Evolutionary conservation across 1,140 invertebrate species (phyloP).

Genomic region (Drosophila funebris): DNA sequence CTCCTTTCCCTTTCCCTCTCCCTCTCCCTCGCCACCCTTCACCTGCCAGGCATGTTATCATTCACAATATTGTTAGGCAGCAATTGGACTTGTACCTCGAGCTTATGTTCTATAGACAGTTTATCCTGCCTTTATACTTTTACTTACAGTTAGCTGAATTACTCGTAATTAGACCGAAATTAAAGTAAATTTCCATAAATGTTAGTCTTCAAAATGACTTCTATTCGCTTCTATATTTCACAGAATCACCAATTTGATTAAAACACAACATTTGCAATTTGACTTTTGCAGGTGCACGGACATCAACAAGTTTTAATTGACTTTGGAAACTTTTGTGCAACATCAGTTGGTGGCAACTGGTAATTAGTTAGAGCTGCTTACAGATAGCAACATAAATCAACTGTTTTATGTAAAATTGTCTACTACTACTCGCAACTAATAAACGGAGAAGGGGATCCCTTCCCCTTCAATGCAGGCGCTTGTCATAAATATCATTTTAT

Average conservation of each 20-base stretch:
- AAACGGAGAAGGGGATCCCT: constrained; percentile 30
- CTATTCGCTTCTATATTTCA: not conserved
- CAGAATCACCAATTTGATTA: constrained; percentile 19
- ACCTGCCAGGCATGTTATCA: not conserved
- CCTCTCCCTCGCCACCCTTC: not conserved
- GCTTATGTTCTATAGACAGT: not conserved
- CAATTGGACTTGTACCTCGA: not conserved
- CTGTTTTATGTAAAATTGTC: constrained; percentile 74
- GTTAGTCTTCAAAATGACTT: not conserved
- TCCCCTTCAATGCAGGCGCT: constrained; percentile 8
- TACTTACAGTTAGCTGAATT: not conserved
- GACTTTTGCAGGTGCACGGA: constrained; percentile 54
- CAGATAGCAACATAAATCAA: constrained; percentile 50
- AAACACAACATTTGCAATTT: constrained; percentile 46
- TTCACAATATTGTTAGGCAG: not conserved
- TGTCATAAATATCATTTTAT: constrained; percentile 77
- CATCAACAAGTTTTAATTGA: constrained; percentile 68
- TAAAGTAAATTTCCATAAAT: not conserved
- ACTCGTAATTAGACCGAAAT: not conserved
- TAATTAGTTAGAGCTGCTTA: constrained; percentile 66
- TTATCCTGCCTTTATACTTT: too few species aligned
- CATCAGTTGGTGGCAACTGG: constrained; percentile 19
- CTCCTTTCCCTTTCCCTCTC: not conserved
- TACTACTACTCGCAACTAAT: constrained; percentile 16
- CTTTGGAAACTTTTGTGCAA: constrained; percentile 46